Conservation (phyloP, 2,888 invertebrate species). For the Didymodactylos carnosus region DNA sequence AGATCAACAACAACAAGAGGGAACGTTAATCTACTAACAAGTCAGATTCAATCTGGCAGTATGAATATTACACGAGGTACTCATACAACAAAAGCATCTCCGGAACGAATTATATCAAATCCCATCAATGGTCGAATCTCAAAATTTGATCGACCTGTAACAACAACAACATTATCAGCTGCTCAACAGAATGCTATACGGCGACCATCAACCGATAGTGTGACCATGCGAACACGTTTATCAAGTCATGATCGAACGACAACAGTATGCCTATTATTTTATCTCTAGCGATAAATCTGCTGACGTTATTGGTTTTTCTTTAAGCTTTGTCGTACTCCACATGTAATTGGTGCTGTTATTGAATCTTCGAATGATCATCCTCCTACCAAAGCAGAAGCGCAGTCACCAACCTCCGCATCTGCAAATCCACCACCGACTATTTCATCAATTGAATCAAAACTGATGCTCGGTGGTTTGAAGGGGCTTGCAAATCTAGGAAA, state of each 20-base stretch:
- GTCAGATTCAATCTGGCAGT: background rate
- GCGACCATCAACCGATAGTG: no score
- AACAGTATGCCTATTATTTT: no score
- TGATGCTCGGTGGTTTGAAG: slow-evolving; percentile 42
- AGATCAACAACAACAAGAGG: background rate
- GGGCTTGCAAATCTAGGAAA: slow-evolving; percentile 82
- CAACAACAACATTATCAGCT: background rate
- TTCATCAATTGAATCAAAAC: background rate
- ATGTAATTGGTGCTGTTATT: no score
- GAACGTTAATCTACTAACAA: no score
- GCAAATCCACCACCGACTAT: no score
- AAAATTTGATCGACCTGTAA: background rate
- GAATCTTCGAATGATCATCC: background rate
- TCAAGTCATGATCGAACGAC: no score
- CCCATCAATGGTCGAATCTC: background rate
- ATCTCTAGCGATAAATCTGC: no score
- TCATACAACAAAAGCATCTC: background rate
- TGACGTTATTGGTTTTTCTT: no score
- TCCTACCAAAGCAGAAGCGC: background rate
- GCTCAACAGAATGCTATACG: background rate
- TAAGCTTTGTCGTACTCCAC: no score
- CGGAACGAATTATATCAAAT: background rate
- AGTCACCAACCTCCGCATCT: no score
- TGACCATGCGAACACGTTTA: no score
- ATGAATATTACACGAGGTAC: background rate